These are phyloP conservation scores for Galaxias olidus DNA, from an alignment of 2,797 vertebrate genomes.

Conservation along the genomic window DNA sequence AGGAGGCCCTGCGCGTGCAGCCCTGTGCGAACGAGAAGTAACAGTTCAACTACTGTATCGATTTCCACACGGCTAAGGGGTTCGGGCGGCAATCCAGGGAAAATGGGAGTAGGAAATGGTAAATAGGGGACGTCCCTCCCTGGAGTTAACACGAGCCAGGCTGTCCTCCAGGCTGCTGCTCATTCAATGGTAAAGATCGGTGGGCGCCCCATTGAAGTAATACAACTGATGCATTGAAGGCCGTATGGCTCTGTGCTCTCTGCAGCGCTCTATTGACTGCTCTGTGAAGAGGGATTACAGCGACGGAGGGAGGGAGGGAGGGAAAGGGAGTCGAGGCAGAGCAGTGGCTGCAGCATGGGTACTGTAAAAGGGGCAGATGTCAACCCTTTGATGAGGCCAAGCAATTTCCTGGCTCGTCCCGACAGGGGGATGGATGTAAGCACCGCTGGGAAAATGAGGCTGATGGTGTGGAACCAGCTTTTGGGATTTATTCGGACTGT, in stretches of 20 bases:
- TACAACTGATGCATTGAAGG: conserved; percentile 66
- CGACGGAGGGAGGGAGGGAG: conserved; percentile 36
- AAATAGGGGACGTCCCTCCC: conserved; percentile 50
- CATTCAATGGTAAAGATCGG: conserved; percentile 71
- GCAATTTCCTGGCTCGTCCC: conserved; percentile 22
- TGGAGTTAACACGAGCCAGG: conserved; percentile 51
- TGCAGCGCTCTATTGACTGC: conserved; percentile 73
- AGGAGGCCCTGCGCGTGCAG: conserved; percentile 35
- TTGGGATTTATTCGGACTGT: conserved; percentile 21
- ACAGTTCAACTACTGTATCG: conserved; percentile 77
- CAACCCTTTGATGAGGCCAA: conserved; percentile 38
- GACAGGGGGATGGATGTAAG: conserved; percentile 27
- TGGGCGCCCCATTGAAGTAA: conserved; percentile 63
- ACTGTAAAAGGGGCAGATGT: conserved; percentile 58
- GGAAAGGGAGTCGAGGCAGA: conserved; percentile 2
- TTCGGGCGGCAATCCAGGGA: conserved; percentile 63
- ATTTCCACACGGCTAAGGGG: conserved; percentile 68
- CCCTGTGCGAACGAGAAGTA: conserved; percentile 58
- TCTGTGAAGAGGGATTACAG: conserved; percentile 71
- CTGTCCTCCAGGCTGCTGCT: conserved; percentile 46
- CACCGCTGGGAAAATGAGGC: conserved; percentile 15
- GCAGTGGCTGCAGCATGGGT: conserved; percentile 54
- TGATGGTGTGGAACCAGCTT: conserved; percentile 27
- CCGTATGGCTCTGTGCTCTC: conserved; percentile 63
- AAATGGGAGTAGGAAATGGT: conserved; percentile 62